These are phyloP conservation scores for Bufotes viridis DNA, from an alignment of 2,797 vertebrate species.

Conservation along the genomic window DNA sequence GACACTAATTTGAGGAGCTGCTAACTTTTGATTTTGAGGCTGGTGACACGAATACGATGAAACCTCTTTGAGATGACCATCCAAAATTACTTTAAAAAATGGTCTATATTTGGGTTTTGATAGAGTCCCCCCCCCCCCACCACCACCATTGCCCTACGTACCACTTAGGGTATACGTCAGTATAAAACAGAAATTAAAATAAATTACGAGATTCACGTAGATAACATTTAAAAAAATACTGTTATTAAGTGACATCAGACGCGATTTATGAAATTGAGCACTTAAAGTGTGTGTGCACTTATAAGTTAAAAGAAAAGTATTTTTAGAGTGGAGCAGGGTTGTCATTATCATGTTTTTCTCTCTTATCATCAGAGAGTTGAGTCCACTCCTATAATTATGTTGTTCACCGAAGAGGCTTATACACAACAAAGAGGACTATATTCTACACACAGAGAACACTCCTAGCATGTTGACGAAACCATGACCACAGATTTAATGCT, in stretches of 20 bases:
- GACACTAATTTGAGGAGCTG: too few species aligned
- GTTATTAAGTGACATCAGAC: background rate
- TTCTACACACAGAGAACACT: background rate
- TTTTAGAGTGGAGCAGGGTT: constrained; percentile 29
- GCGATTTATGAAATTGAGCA: background rate
- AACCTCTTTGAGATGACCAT: too few species aligned
- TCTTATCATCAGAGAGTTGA: constrained; percentile 43
- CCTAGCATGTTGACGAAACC: constrained; percentile 2
- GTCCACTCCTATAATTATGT: constrained; percentile 52
- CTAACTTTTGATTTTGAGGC: too few species aligned
- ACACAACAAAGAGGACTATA: constrained; percentile 30
- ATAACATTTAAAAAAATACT: background rate
- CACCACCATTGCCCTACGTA: too few species aligned
- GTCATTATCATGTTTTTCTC: constrained; percentile 55
- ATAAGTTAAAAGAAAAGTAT: constrained; percentile 38
- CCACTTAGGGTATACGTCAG: background rate
- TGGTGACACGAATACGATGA: too few species aligned
- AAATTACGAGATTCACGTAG: background rate
- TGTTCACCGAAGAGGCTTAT: constrained; percentile 42
- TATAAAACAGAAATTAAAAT: background rate
- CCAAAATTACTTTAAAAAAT: too few species aligned
- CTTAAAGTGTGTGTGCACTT: background rate
- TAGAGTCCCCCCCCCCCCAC: too few species aligned
- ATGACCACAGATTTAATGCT: background rate
- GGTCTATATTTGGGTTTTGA: too few species aligned